phyloP scores from a whole-genome alignment of 2,888 invertebrate species.

The Limnephilus lunatus region DNA sequence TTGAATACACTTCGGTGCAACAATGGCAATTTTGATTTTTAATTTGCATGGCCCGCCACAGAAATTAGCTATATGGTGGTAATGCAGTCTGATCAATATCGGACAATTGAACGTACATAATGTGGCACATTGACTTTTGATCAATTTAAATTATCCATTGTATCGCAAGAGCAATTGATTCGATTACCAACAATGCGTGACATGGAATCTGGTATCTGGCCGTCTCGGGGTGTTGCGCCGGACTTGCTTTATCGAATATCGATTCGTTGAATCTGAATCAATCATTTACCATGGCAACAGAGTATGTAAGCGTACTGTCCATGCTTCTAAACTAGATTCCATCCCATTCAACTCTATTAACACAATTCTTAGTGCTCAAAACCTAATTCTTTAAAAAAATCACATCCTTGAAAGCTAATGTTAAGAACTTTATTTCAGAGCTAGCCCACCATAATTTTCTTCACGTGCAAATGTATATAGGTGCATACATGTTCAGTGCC shows the following conservation, averaged over 20 bases:
- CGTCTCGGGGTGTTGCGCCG: constrained; percentile 2
- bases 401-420: no score
- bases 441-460: no score
- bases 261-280: neutral
- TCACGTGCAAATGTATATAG: no score
- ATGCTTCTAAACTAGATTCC: neutral
- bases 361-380: neutral
- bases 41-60: neutral
- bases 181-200: constrained; percentile 36
- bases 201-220: neutral
- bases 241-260: neutral
- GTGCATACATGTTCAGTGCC: no score
- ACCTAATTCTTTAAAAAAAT: no score
- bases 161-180: constrained; percentile 42
- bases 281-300: neutral
- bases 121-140: constrained; percentile 6
- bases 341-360: neutral
- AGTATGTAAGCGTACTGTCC: neutral
- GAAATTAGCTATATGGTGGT: neutral
- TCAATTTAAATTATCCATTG: constrained; percentile 43
- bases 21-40: neutral
- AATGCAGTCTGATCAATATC: neutral
- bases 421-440: no score
- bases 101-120: neutral
- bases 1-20: neutral